These are phyloP conservation scores for Anodontia alba DNA, from an alignment of 2,888 invertebrate genomes.

Conservation along the genomic window DNA sequence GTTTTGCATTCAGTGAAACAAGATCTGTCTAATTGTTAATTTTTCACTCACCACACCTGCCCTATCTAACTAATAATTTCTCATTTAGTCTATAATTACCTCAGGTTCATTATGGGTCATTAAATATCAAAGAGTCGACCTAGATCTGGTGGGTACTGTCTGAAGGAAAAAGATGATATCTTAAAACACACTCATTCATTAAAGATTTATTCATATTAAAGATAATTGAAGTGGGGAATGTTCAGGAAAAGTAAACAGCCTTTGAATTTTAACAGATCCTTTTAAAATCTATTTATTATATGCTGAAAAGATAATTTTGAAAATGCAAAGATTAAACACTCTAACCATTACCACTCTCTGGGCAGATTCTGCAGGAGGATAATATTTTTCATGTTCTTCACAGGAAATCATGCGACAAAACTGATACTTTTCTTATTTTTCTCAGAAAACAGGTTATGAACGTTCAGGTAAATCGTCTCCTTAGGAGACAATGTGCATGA, in stretches of 20 bases:
- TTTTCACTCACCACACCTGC: constrained; percentile 32
- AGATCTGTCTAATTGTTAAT: constrained; percentile 11
- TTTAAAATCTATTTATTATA: constrained; percentile 12
- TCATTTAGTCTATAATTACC: constrained; percentile 35
- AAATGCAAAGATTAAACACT: constrained; percentile 6
- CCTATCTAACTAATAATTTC: constrained; percentile 28
- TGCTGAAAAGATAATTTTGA: constrained; percentile 7
- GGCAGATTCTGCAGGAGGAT: no score
- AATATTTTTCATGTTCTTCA: no score
- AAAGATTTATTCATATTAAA: constrained; percentile 6
- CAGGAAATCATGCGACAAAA: no score
- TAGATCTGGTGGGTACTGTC: not conserved
- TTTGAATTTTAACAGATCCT: constrained; percentile 20
- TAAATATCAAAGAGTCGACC: constrained; percentile 9
- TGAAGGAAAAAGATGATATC: constrained; percentile 7
- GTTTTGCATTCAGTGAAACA: constrained; percentile 5
- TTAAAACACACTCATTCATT: constrained; percentile 19
- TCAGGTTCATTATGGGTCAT: constrained; percentile 17
- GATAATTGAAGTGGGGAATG: constrained; percentile 13
- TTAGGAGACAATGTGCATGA: no score
- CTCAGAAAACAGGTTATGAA: no score
- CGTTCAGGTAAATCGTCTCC: no score
- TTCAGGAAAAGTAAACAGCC: constrained; percentile 5
- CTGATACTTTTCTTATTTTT: no score
- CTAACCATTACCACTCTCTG: no score